A percentile compares a stretch with the other conserved stretches of the same genome.
These are phyloP conservation scores for Poicephalus meyeri DNA, from an alignment of 2,113 vertebrate genomes.

Conservation along the genomic window DNA sequence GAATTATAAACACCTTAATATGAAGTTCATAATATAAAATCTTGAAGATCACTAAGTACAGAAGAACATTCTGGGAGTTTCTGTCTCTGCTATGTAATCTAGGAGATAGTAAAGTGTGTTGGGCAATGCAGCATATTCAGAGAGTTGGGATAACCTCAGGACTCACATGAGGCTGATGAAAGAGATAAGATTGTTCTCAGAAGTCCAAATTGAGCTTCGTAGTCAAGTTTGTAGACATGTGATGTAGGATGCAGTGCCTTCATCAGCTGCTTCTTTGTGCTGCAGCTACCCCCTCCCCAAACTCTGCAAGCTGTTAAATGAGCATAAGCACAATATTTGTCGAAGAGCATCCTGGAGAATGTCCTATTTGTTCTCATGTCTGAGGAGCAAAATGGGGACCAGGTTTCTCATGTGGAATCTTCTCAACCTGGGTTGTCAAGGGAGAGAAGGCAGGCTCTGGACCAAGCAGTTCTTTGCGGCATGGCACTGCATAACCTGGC, in stretches of 20 bases:
- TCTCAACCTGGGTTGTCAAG: not conserved
- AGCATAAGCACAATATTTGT: not conserved
- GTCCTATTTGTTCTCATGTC: not conserved
- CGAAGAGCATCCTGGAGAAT: not conserved
- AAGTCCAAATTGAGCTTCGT: not conserved
- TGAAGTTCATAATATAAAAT: not conserved
- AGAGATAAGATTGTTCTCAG: not conserved
- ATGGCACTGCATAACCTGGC: not conserved
- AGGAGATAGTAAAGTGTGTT: not conserved
- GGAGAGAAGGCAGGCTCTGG: not conserved
- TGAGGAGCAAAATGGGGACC: not conserved
- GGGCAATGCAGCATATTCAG: not conserved
- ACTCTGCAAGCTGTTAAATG: not conserved
- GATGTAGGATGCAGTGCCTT: not conserved
- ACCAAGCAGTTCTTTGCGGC: not conserved
- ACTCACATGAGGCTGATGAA: not conserved
- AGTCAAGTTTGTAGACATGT: not conserved
- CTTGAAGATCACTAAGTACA: not conserved
- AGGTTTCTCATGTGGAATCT: not conserved
- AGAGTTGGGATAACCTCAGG: not conserved
- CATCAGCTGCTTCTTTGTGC: not conserved
- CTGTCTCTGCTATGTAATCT: not conserved
- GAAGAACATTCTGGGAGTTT: constrained; percentile 2
- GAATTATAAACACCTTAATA: constrained; percentile 5
- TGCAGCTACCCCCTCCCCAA: accelerated